Percentiles rank a stretch among this genome's conserved stretches.
Evolutionary conservation across 2,113 vertebrate genomes (phyloP).

Genomic region (Alethe castanea): DNA sequence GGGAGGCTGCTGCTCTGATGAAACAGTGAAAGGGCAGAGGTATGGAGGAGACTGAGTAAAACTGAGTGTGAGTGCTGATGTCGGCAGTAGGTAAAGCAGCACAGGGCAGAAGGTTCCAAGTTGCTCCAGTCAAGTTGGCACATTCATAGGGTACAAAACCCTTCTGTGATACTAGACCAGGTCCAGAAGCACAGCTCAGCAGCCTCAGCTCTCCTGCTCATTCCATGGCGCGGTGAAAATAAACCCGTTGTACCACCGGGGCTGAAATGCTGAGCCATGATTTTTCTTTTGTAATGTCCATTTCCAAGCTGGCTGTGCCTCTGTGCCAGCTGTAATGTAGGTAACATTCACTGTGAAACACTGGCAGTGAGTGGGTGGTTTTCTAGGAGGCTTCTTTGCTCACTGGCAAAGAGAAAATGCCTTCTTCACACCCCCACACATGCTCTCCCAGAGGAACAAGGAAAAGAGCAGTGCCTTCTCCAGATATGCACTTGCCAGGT

Average conservation of each 20-base stretch:
- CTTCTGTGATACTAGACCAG: background rate
- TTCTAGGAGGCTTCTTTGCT: background rate
- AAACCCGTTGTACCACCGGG: background rate
- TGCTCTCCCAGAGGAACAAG: background rate
- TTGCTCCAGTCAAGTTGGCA: background rate
- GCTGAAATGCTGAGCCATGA: slow-evolving; percentile 26
- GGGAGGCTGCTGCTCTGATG: background rate
- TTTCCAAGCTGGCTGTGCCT: slow-evolving; percentile 3
- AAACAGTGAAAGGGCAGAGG: background rate
- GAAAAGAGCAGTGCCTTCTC: background rate
- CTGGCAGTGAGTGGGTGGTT: background rate
- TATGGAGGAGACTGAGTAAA: background rate
- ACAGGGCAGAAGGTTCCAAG: background rate
- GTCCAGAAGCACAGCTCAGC: background rate
- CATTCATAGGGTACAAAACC: background rate
- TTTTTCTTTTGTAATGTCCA: slow-evolving; percentile 15
- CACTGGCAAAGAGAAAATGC: background rate
- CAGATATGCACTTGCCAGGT: background rate
- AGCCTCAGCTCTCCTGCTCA: background rate
- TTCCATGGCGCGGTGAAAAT: background rate
- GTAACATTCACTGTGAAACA: background rate
- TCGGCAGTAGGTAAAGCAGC: background rate
- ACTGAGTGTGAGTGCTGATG: background rate
- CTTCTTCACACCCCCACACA: background rate
- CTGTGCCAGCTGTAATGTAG: slow-evolving; percentile 28